Evolutionary conservation across 2,113 vertebrate genomes (phyloP).

Genomic region (Ondatra zibethicus): DNA sequence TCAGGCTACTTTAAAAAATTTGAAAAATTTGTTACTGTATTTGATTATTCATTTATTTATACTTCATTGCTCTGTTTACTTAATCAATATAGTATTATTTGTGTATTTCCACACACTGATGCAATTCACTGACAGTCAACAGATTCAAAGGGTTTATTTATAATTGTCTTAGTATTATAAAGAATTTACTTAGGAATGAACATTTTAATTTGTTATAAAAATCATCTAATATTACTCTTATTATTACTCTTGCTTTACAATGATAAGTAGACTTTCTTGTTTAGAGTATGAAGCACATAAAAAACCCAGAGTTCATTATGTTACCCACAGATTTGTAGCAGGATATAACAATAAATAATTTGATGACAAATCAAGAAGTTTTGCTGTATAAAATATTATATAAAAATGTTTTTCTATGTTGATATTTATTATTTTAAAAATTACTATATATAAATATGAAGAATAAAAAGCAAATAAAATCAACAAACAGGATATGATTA

Average conservation of each 20-base stretch:
- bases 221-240: background rate
- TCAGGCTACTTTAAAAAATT: no score
- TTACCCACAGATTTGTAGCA: background rate
- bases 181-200: background rate
- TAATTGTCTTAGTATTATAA: background rate
- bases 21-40: background rate
- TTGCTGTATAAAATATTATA: background rate
- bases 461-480: background rate
- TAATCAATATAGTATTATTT: background rate
- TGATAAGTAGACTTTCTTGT: accelerated
- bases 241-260: background rate
- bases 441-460: background rate
- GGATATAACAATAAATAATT: accelerated
- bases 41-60: background rate
- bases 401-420: background rate
- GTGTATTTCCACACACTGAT: background rate
- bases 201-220: background rate
- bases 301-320: background rate
- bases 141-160: background rate
- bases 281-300: background rate
- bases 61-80: background rate
- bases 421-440: background rate
- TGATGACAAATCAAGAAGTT: background rate
- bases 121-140: background rate
- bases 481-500: background rate